Evolutionary conservation across 2,797 vertebrate genomes (phyloP), one percentile per base, ranked within the genome.

Genomic region (Aldrovandia affinis): DNA sequence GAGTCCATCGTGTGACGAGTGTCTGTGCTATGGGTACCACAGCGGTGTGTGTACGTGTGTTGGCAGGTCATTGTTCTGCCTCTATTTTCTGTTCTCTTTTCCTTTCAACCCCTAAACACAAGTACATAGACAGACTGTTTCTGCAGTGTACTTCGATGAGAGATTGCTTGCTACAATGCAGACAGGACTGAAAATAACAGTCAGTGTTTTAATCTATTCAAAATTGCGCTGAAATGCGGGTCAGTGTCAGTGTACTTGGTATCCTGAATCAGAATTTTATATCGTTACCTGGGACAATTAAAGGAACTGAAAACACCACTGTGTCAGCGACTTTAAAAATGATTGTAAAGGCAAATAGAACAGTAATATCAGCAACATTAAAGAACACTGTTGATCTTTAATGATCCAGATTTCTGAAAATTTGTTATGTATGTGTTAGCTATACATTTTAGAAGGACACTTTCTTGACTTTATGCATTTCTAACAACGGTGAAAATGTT

Each of bases 251-350:
- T n/a, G n/a, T n/a, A n/a, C n/a, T n/a, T n/a, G n/a, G 2, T 0
- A 50, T 73, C 44, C 65, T 83, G 47, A 44, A 73, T 83, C 73
- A 83, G 22, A 63, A 73, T 73, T 25, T 83, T 83, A 83, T 42
- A 83, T 28, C 61, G 22, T 83, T 68, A 55, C 52, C 81, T 50
- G 18, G 22, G 59, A 39, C 44, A 52, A 36, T 77, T 30, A 75
- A 25, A 44, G 30, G 36, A 61, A 42, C 33, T 65, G 22, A 65
- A 44, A 25, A 28, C 52, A 39, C 36, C 6, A 15, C 36, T 14
- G 18, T 39, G 12, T 50, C 12, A 50, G 47, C 36, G 3, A 36
- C 0, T 2, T 15, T 70, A 36, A 8, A 70, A 36, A 39, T 70
- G 33, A 65, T 65, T 70, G 33, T 36, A 36, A 36, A 15, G 33